Conservation (phyloP, 2,113 vertebrate species). For the Donacobius atricapilla region DNA sequence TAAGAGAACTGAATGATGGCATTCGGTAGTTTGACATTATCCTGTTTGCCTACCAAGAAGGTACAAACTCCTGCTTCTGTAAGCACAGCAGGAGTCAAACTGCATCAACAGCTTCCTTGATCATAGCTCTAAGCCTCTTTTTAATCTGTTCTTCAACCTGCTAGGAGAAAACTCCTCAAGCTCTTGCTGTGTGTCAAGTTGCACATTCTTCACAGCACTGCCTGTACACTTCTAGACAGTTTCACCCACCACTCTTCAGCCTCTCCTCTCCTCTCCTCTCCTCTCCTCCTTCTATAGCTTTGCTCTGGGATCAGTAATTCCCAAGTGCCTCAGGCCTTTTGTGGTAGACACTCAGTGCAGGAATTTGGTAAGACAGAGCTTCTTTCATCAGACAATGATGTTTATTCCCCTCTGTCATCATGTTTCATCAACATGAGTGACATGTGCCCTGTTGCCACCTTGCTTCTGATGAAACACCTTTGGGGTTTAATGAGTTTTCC, state of each 20-base stretch:
- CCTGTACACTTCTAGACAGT: neutral
- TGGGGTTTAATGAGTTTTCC: neutral
- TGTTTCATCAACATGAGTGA: neutral
- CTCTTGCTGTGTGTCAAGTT: neutral
- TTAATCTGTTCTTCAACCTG: conserved; percentile 18
- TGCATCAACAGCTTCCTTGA: neutral
- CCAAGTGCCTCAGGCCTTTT: neutral
- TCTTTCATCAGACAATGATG: neutral
- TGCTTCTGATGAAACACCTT: neutral
- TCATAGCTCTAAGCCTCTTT: neutral
- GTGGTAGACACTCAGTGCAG: neutral
- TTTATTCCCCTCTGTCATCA: neutral
- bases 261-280: neutral
- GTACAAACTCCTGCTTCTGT: neutral
- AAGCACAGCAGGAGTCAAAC: conserved; percentile 18
- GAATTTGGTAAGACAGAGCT: neutral
- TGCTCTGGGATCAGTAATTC: neutral
- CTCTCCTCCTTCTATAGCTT: neutral
- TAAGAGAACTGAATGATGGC: neutral
- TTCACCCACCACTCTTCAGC: neutral
- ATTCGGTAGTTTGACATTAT: conserved; percentile 27
- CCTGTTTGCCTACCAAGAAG: conserved; percentile 27
- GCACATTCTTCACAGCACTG: rapidly evolving
- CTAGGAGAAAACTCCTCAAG: neutral
- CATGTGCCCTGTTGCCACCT: neutral